Percentiles rank a stretch among this genome's conserved stretches.
Conservation (phyloP, 2,888 invertebrate species). For the Drosophila colorata region DNA sequence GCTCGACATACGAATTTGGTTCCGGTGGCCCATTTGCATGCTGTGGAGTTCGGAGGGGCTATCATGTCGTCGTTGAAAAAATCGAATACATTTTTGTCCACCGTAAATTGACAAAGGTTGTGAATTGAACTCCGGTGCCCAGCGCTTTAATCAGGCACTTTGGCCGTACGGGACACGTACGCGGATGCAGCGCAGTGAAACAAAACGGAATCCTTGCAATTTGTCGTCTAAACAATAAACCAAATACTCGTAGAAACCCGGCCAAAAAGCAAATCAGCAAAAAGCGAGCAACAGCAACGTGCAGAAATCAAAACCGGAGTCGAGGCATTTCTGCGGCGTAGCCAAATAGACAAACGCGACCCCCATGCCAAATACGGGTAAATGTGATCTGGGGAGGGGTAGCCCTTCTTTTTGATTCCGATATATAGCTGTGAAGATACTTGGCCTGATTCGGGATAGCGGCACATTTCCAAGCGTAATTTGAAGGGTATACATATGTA, state of each 20-base stretch:
- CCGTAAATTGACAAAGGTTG: conserved; percentile 34
- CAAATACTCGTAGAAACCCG: conserved; percentile 36
- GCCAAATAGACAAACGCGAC: conserved; percentile 55
- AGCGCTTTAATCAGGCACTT: conserved; percentile 60
- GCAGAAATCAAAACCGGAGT: conserved; percentile 54
- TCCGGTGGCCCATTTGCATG: conserved; percentile 54
- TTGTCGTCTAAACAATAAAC: conserved; percentile 71
- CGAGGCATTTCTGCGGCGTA: conserved; percentile 40
- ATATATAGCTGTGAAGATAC: neutral
- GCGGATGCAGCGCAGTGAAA: conserved; percentile 48
- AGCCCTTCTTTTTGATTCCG: neutral
- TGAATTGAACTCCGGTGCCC: conserved; percentile 11
- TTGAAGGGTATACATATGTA: neutral
- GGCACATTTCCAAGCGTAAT: neutral
- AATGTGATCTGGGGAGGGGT: conserved; percentile 3
- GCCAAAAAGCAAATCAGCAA: conserved; percentile 63
- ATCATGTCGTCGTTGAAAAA: conserved; percentile 34
- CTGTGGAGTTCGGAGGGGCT: conserved; percentile 21
- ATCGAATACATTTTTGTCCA: conserved; percentile 25
- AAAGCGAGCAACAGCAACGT: conserved; percentile 35
- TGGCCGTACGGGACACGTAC: conserved; percentile 50
- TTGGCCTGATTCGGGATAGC: neutral
- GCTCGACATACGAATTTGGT: conserved; percentile 33
- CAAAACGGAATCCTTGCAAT: conserved; percentile 65
- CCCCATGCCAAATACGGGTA: conserved; percentile 58